These are phyloP conservation scores for Montipora cactus DNA, from an alignment of 64 coral and sea anemone genomes.

Conservation along the genomic window DNA sequence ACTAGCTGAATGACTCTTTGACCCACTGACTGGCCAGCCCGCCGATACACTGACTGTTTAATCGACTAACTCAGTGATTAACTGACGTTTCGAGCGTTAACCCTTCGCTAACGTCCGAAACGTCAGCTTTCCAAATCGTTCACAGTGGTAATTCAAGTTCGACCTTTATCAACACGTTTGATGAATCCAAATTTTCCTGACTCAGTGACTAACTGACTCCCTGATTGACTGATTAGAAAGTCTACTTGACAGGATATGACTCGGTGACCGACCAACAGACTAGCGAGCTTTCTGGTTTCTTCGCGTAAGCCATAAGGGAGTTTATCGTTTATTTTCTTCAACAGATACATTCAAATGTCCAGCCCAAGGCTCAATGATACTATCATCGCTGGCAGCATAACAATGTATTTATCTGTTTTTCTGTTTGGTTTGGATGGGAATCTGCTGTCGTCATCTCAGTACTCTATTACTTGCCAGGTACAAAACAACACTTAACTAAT, in stretches of 20 bases:
- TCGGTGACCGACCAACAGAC: too few relatives aligned
- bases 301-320: neutral
- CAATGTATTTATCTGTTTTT: conserved; percentile 82
- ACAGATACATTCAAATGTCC: conserved; percentile 88
- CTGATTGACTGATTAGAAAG: neutral
- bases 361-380: conserved; percentile 82
- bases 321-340: neutral
- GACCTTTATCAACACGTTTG: too few relatives aligned
- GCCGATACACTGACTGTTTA: too few relatives aligned
- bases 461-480: conserved; percentile 75
- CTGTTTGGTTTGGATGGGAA: conserved; percentile 81
- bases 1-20: neutral
- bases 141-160: too few relatives aligned
- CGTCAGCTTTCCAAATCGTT: too few relatives aligned
- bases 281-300: too few relatives aligned
- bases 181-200: too few relatives aligned
- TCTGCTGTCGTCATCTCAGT: conserved; percentile 50
- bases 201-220: neutral
- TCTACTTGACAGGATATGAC: too few relatives aligned
- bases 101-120: too few relatives aligned
- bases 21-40: neutral
- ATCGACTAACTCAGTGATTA: too few relatives aligned
- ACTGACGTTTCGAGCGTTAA: too few relatives aligned
- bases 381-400: conserved; percentile 68
- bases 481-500: neutral